A percentile compares a stretch with the other conserved stretches of the same genome.
Evolutionary conservation across 2,113 vertebrate genomes (phyloP).

Genomic region (Erpornis zantholeuca): DNA sequence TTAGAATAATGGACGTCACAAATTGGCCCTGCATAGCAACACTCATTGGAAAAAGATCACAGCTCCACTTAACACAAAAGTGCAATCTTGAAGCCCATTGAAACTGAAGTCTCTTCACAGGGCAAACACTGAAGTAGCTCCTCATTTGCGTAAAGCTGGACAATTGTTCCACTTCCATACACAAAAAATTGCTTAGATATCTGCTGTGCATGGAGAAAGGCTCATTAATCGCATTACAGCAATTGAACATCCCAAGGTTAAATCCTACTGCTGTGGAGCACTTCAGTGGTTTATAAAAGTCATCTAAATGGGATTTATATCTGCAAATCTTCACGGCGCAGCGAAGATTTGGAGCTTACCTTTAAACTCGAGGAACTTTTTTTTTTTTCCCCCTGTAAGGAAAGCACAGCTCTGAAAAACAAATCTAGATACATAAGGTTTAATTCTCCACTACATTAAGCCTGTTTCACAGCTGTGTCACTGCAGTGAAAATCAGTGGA

Average conservation of each 20-base stretch:
- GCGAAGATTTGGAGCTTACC: neutral
- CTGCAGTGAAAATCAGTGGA: conserved; percentile 9
- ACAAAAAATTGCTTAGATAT: conserved; percentile 34
- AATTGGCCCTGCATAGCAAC: conserved; percentile 60
- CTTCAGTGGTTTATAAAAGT: neutral
- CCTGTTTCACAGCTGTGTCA: conserved; percentile 2
- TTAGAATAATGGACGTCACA: conserved; percentile 68
- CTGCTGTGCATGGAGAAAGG: conserved; percentile 24
- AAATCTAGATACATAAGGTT: neutral
- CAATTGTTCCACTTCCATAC: conserved; percentile 42
- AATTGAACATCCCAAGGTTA: conserved; percentile 54
- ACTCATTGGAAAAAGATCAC: conserved; percentile 65
- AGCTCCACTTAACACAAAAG: conserved; percentile 62
- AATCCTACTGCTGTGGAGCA: neutral
- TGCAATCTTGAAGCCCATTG: conserved; percentile 64
- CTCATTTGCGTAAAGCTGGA: conserved; percentile 53
- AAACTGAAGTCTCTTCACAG: conserved; percentile 58
- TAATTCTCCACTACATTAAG: conserved; percentile 27
- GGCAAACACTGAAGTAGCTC: conserved; percentile 52
- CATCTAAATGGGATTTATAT: neutral
- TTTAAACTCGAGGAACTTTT: neutral
- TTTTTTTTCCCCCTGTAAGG: neutral
- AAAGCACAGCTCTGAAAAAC: neutral
- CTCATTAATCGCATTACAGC: conserved; percentile 58
- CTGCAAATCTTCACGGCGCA: neutral